phyloP scores from a whole-genome alignment of 92 coral and sea anemone genomes.

The Ricordea florida region DNA sequence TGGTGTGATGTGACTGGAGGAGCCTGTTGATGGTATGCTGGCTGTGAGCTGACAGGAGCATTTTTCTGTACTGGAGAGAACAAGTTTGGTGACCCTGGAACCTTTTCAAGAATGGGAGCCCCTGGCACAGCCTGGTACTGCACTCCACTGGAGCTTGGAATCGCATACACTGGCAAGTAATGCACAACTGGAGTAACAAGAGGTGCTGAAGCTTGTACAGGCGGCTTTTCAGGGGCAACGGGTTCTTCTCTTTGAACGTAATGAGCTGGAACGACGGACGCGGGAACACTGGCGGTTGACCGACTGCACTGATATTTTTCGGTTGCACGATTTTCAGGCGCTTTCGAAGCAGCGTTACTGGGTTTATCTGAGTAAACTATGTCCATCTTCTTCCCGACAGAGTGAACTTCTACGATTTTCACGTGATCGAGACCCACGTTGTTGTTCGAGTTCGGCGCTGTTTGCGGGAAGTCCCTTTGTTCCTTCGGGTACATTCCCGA shows the following conservation, averaged over 20 bases:
- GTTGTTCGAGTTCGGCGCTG: constrained; percentile 5
- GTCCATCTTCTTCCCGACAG: constrained; percentile 43
- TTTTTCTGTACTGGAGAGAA: constrained; percentile 17
- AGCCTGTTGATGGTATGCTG: constrained; percentile 25
- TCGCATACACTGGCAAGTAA: constrained; percentile 84
- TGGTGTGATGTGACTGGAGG: constrained; percentile 25
- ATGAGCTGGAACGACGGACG: neutral
- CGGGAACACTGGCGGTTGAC: constrained; percentile 8
- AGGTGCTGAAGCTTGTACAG: constrained; percentile 5
- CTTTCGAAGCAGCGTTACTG: neutral
- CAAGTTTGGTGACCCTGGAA: constrained; percentile 31
- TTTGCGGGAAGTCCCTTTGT: constrained; percentile 55
- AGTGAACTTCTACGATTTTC: constrained; percentile 75
- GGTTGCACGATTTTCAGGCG: neutral
- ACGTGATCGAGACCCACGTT: constrained; percentile 67
- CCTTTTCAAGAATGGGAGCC: constrained; percentile 73
- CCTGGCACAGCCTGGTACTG: constrained; percentile 74
- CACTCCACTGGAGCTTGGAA: constrained; percentile 72
- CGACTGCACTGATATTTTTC: neutral
- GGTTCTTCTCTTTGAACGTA: constrained; percentile 12
- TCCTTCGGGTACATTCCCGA: constrained; percentile 45
- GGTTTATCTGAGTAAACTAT: constrained; percentile 16
- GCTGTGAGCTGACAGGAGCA: neutral
- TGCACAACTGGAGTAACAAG: constrained; percentile 33
- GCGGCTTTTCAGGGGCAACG: neutral